These are phyloP conservation scores for Aratinga solstitialis DNA, from an alignment of 2,797 vertebrate species.

Conservation along the genomic window DNA sequence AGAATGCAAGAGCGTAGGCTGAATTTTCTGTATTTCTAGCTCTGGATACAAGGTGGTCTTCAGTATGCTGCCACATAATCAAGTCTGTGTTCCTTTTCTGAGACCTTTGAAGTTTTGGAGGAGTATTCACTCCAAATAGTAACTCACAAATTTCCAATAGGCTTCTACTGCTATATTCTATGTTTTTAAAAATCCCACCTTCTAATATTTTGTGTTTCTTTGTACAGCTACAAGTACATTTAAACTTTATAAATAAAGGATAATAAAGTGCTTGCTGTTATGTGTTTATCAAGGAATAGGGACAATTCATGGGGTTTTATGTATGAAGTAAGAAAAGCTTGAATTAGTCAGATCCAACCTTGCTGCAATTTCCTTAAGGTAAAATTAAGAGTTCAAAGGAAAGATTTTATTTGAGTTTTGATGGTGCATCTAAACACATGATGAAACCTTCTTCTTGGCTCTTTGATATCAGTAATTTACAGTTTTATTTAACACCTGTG, in stretches of 20 bases:
- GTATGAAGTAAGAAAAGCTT: background rate
- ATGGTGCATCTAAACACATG: background rate
- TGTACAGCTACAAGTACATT: background rate
- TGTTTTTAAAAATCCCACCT: background rate
- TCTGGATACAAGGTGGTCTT: background rate
- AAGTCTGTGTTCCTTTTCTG: background rate
- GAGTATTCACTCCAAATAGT: background rate
- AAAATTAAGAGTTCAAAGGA: slow-evolving; percentile 11
- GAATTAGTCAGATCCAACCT: background rate
- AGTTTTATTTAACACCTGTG: background rate
- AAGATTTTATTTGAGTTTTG: background rate
- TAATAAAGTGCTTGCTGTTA: background rate
- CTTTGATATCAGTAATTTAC: background rate
- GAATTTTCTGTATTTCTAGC: background rate
- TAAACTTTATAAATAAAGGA: background rate
- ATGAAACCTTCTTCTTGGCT: background rate
- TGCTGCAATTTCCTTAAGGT: background rate
- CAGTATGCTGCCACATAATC: fast-evolving
- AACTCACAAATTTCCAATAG: background rate
- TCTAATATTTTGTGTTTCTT: background rate
- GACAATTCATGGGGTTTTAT: background rate
- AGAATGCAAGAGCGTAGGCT: background rate
- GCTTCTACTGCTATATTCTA: background rate
- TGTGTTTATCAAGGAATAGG: background rate
- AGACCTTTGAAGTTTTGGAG: background rate